Percentiles rank a stretch among this genome's conserved stretches.
Evolutionary conservation across 2,888 invertebrate species (phyloP).

Genomic region (Temnothorax unifasciatus): DNA sequence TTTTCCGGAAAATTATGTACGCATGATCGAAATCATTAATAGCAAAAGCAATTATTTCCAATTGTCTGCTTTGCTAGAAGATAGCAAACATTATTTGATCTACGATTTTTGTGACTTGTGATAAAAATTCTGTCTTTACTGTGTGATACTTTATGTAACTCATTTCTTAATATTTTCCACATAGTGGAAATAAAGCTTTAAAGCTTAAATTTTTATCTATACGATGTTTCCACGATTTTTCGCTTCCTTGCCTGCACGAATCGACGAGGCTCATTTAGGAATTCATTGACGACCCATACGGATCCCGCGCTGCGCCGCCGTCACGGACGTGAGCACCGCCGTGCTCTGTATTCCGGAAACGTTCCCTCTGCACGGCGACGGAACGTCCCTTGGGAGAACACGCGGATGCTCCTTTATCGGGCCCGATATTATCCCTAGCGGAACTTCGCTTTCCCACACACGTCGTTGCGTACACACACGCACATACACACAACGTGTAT

Average conservation of each 20-base stretch:
- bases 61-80: neutral
- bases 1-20: neutral
- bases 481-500: neutral
- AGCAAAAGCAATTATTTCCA: neutral
- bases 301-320: slow-evolving; percentile 26
- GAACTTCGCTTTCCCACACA: slow-evolving; percentile 61
- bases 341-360: slow-evolving; percentile 67
- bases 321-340: slow-evolving; percentile 40
- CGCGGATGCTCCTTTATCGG: slow-evolving; percentile 71
- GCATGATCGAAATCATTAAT: neutral
- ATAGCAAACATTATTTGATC: neutral
- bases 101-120: neutral
- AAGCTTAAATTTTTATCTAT: neutral
- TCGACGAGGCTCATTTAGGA: slow-evolving; percentile 59
- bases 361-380: slow-evolving; percentile 52
- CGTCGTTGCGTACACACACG: slow-evolving; percentile 46
- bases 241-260: slow-evolving; percentile 37
- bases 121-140: neutral
- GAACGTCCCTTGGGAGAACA: slow-evolving; percentile 62
- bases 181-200: neutral
- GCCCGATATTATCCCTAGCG: slow-evolving; percentile 72
- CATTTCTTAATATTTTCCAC: neutral
- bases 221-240: slow-evolving; percentile 44
- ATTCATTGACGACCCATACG: slow-evolving; percentile 60
- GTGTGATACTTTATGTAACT: neutral